Conservation (phyloP, 2,888 invertebrate species). For the Morpho deidamia region DNA sequence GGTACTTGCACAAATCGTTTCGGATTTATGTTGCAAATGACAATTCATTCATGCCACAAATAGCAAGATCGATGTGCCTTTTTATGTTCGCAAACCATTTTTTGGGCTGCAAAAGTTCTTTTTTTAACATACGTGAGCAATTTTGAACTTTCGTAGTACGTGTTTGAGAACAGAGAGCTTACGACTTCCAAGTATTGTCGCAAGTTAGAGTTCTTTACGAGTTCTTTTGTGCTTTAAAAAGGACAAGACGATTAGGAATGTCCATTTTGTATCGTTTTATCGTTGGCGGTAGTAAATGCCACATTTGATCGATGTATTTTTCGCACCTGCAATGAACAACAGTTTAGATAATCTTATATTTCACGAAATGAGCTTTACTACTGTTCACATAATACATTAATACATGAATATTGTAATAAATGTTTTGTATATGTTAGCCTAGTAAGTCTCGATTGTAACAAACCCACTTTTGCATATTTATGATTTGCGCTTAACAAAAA, state of each 20-base stretch:
- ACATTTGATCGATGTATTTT: slow-evolving; percentile 59
- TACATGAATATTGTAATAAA: too few species aligned
- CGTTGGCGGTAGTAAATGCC: slow-evolving; percentile 58
- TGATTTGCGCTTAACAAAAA: too few species aligned
- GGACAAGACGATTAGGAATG: slow-evolving; percentile 69
- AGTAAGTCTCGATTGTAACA: too few species aligned
- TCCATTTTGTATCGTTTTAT: slow-evolving; percentile 65
- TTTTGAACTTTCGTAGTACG: slow-evolving; percentile 12
- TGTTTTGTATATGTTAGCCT: too few species aligned
- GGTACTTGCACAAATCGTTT: slow-evolving; percentile 42
- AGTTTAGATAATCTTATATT: neutral
- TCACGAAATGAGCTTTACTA: too few species aligned
- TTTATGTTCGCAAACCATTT: slow-evolving; percentile 34
- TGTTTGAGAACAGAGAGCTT: neutral
- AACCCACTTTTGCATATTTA: too few species aligned
- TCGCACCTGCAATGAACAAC: slow-evolving; percentile 44
- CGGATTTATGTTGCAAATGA: slow-evolving; percentile 18
- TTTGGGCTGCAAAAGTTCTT: slow-evolving; percentile 3
- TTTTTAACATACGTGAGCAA: neutral
- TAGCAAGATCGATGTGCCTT: slow-evolving; percentile 58
- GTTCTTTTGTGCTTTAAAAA: slow-evolving; percentile 60
- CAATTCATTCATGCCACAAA: slow-evolving; percentile 36
- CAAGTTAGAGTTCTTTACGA: slow-evolving; percentile 13
- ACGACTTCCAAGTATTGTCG: neutral
- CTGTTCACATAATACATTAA: too few species aligned